Base-by-base conservation (phyloP, 2,888 invertebrate genomes). In the Pardosa pseudoannulata region DNA sequence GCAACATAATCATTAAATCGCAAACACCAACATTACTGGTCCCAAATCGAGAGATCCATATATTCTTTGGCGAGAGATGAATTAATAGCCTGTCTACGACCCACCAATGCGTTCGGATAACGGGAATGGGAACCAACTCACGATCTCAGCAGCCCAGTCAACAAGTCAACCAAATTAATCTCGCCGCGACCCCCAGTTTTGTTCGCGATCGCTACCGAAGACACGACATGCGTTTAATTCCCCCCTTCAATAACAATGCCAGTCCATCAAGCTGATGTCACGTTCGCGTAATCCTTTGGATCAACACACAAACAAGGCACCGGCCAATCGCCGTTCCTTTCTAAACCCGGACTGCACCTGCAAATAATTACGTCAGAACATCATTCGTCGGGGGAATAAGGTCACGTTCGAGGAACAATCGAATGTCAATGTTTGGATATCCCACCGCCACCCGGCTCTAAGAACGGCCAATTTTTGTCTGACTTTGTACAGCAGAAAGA, bases 341-440 rank as follows among this genome's bases (percentile, higher is more conserved):
- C n/a, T n/a, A n/a, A 64, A 73, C 73, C 72, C n/a, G 23, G 16
- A 23, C 23, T 67, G 73, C 50, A 67, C 73, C 80, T 73, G 73
- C 46, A 72, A 16, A 79, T 72, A 73, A 79, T 64, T 56, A 32
- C 80, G 31, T 67, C 73, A 1, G 27, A 27, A 16, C 46, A 46
- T n/a, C 27, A 62, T 23, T 5, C 28, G 27, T 7, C 1, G 16
- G 67, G n/a, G 73, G 73, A 80, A 73, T 46, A 76, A 19, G 67
- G 75, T 76, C 75, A 76, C 31, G 67, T 31, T 19, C 67, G 29
- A 41, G 31, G 29, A 79, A 79, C 79, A 79, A 79, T 79, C 46
- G 46, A 29, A 29, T 1, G 70, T 68, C 71, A 29, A 3, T 41
- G 32, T 50, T 78, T 70, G 19, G 9, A 28, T 67, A 56, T 76